Conservation (phyloP, 2,113 vertebrate species). For the Candoia aspera region DNA sequence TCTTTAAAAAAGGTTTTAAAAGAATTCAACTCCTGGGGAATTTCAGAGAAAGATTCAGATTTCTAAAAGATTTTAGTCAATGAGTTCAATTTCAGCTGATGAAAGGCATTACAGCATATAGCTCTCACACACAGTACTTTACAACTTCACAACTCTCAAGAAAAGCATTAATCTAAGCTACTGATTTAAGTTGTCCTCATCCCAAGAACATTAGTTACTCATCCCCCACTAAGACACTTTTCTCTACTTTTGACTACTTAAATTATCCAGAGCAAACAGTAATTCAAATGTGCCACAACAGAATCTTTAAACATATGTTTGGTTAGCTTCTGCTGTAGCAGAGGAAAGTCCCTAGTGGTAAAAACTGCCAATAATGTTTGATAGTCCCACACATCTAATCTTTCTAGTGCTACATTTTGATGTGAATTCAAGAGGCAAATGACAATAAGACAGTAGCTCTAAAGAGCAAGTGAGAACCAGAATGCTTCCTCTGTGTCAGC, state of each 20-base stretch:
- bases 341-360: constrained; percentile 32
- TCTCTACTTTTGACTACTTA: constrained; percentile 32
- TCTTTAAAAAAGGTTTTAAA: background rate
- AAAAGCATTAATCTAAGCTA: constrained; percentile 13
- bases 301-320: constrained; percentile 31
- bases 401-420: constrained; percentile 32
- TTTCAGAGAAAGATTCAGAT: background rate
- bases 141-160: constrained; percentile 9
- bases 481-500: background rate
- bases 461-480: background rate
- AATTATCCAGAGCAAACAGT: constrained; percentile 28
- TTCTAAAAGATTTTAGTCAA: background rate
- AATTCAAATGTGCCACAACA: constrained; percentile 20
- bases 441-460: constrained; percentile 12
- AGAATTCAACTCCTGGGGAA: background rate
- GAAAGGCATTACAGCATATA: constrained; percentile 8
- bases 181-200: constrained; percentile 11
- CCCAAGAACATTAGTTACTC: constrained; percentile 18
- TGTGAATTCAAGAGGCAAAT: constrained; percentile 2
- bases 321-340: constrained; percentile 16
- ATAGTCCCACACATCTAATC: constrained; percentile 26
- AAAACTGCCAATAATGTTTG: constrained; percentile 20
- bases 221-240: constrained; percentile 6
- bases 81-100: background rate
- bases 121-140: constrained; percentile 3